Evolutionary conservation across 35 echinoderm and acorn worm species (phyloP).

Genomic region (Apostichopus californicus): DNA sequence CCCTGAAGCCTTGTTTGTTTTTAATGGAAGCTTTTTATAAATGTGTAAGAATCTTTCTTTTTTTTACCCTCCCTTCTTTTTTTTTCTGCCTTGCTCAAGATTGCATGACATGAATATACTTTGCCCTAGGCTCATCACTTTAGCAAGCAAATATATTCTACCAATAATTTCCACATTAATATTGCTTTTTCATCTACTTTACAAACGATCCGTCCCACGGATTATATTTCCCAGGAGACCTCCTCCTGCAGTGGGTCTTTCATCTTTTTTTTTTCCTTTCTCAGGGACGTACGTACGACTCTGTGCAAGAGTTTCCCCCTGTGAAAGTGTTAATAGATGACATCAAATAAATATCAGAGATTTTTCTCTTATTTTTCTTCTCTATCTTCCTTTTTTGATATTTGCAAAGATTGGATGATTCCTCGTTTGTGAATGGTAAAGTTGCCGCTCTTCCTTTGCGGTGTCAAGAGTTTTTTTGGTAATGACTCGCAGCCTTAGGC

Average conservation of each 20-base stretch:
- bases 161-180: conserved; percentile 51
- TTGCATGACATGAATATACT: conserved; percentile 46
- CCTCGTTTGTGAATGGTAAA: conserved; percentile 34
- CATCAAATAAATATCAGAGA: conserved; percentile 24
- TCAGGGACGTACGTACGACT: not conserved
- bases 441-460: conserved; percentile 35
- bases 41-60: conserved; percentile 17
- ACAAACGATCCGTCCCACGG: conserved; percentile 17
- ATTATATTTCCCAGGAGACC: conserved; percentile 40
- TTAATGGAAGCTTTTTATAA: not conserved
- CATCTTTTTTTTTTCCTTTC: conserved; percentile 15
- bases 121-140: conserved; percentile 45
- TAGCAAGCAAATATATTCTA: conserved; percentile 54
- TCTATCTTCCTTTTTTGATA: not conserved
- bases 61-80: not conserved
- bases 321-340: conserved; percentile 28
- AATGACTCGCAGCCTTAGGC: conserved; percentile 35
- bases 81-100: not conserved
- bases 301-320: not conserved
- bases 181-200: conserved; percentile 44
- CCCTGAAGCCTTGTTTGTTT: conserved; percentile 11
- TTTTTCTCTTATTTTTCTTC: not conserved
- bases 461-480: conserved; percentile 1
- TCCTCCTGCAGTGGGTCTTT: not conserved
- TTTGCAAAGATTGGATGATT: conserved; percentile 27